Evolutionary conservation across 2,888 invertebrate genomes (phyloP), one percentile per base, ranked within the genome.

Genomic region (Aphidoletes aphidimyza): DNA sequence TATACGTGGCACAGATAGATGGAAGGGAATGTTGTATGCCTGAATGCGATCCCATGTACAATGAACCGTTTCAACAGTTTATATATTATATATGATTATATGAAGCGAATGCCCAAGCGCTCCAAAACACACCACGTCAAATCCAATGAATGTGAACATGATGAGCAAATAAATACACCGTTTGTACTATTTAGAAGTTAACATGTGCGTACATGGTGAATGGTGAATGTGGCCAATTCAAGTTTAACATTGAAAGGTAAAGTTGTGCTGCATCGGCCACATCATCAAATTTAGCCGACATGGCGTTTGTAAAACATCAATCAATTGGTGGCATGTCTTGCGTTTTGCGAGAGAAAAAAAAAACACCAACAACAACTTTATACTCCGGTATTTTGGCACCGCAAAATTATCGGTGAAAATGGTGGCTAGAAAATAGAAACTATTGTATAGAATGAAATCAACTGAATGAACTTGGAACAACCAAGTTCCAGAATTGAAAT

Each of bases 121-220:
- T 3, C 54, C 6, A 6, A 54, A n/a, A 54, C 54, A 2, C 22
- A n/a, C 3, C n/a, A 69, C 34, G 19, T 0, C 37, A 81, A 81
- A 81, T 37, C 81, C 36, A 81, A 81, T 81, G 81, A 36, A 37
- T 36, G 5, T 11, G 36, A 37, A 81, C 81, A 81, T 81, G 37
- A 81, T 81, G 81, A 30, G 37, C 81, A 81, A 81, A 81, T 81
- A 37, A 81, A 81, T 81, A 37, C 22, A 81, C n/a, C 37, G 81
- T 81, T 81, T 81, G 81, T 81, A 37, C 69, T 69, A 69, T 69
- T 69, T 69, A 69, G 3, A 54, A 54, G 22, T 11, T 30, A 69
- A 69, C 69, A 69, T 69, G 69, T 69, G n/a, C n/a, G 69, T 69
- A 69, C 19, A 69, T 30, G 42, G 42, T 69, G 54, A 54, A 54